phyloP scores from a whole-genome alignment of 2,113 vertebrate species.

The Cephalopterus ornatus region DNA sequence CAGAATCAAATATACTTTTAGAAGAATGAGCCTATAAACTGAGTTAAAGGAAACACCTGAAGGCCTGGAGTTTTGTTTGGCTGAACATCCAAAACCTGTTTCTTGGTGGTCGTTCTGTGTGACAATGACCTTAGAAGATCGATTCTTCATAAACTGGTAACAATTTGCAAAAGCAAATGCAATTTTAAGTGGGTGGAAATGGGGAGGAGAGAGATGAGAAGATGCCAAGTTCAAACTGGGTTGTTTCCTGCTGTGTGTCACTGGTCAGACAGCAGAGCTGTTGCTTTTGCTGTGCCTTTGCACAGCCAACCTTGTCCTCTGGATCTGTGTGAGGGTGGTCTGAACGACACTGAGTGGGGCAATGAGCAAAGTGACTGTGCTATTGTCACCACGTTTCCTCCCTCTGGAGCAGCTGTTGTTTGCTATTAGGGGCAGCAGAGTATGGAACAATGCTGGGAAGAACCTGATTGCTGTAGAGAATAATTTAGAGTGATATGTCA shows the following conservation, averaged over 20 bases:
- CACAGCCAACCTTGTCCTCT: not conserved
- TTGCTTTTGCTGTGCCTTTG: too few relatives aligned
- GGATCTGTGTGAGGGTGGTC: not conserved
- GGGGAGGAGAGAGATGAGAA: not conserved
- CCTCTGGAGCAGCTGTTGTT: not conserved
- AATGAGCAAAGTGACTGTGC: not conserved
- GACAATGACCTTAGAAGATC: not conserved
- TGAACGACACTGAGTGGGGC: not conserved
- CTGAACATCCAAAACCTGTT: not conserved
- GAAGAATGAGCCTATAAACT: not conserved
- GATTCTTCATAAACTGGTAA: not conserved
- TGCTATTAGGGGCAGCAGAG: not conserved
- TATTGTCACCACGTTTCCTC: not conserved
- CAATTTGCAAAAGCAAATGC: not conserved
- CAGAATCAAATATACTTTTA: not conserved
- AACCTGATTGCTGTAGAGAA: not conserved
- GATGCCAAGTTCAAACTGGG: accelerated
- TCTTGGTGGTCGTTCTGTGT: not conserved
- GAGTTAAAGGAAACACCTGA: not conserved
- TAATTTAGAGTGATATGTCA: not conserved
- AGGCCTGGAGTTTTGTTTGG: not conserved
- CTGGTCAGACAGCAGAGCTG: not conserved
- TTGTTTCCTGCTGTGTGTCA: not conserved
- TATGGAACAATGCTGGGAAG: not conserved
- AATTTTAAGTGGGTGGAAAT: not conserved